Base-by-base conservation (phyloP, 2,888 invertebrate genomes). In the Rhagonycha fulva region DNA sequence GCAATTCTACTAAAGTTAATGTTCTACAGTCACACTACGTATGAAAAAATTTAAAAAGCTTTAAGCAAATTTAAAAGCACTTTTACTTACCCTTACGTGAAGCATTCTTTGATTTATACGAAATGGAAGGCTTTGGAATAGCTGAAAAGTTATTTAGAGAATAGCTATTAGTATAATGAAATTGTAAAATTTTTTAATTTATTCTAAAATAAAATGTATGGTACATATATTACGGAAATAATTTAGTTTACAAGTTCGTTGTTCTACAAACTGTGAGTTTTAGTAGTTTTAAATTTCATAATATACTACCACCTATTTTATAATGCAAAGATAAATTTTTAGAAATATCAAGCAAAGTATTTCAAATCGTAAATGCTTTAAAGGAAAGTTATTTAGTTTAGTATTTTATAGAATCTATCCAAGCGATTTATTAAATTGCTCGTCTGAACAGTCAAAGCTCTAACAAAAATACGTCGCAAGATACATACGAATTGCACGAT, bases 111-210 rank as follows among this genome's bases (percentile, higher is more conserved):
- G 82, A 81, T 75, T 82, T 76, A 70, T 76, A 76, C 14, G 75
- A 75, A 70, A 77, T 81, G 14, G 82, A 80, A 24, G 82, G 83
- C 70, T 82, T 83, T 26, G 83, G 82, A 74, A 83, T 82, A 66
- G 81, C 83, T 83, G 77, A 63, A 82, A 81, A 24, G 11, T 66
- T 14, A 47, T 47, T 47, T 47, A 47, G 47, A 47, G 12, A 47
- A 47, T 47, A 47, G 47, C 47, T 47, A 47, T 47, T 47, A 47
- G 47, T 47, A 47, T 47, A 47, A 47, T 47, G n/a, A 47, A 47
- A 47, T 47, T 47, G 47, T 2, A n/a, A 47, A 2, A n/a, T 47
- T 47, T 47, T 47, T 47, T 47, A 47, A 47, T 47, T 47, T 47
- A n/a, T 47, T n/a, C 47, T 2, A 2, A 7, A n/a, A n/a, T n/a